Base-by-base conservation (phyloP, 1,140 invertebrate species). In the Diorhabda sublineata region DNA sequence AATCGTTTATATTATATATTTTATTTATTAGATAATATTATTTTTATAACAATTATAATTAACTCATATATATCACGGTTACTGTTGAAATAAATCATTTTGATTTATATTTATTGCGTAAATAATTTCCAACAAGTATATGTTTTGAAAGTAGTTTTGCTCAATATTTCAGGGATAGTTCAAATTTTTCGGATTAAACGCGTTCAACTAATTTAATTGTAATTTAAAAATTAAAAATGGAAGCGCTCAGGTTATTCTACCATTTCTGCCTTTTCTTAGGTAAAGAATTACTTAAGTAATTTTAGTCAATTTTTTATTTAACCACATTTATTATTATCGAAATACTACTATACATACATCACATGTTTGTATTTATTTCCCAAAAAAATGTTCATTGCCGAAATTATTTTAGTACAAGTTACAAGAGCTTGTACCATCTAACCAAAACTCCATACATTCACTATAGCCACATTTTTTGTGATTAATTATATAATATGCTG, bases 201-300 rank as follows among this genome's bases (percentile, higher is more conserved):
- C 42, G 43, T 45, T 26, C 7, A 11, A 11, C 7, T 26, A 64
- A 52, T 52, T 52, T 57, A 66, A 43, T 7, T 66, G 6, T 57
- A 56, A n/a, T 26, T 26, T 26, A 26, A 26, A 26, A 26, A 26
- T 26, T 26, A n/a, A n/a, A 61, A 42, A 62, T 8, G 65, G 69
- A 73, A 70, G 71, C 69, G 69, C 73, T 74, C 73, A 74, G 73
- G 73, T 74, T 43, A 64, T 64, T 74, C 62, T 66, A 74, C 73
- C 71, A 73, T 73, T 69, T 73, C 47, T 74, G 73, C 73, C 73
- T 74, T 74, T 64, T 66, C 64, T 44, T 67, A 74, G 69, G 63
- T 70, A 68, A 70, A 67, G 47, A 61, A 69, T 74, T 68, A 62
- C 69, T 64, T 69, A 73, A 70, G 58, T 74, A 64, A 65, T 62